Evolutionary conservation across 1,140 invertebrate species (phyloP), one percentile per base, ranked within the genome.

Genomic region (Papilio glaucus): DNA sequence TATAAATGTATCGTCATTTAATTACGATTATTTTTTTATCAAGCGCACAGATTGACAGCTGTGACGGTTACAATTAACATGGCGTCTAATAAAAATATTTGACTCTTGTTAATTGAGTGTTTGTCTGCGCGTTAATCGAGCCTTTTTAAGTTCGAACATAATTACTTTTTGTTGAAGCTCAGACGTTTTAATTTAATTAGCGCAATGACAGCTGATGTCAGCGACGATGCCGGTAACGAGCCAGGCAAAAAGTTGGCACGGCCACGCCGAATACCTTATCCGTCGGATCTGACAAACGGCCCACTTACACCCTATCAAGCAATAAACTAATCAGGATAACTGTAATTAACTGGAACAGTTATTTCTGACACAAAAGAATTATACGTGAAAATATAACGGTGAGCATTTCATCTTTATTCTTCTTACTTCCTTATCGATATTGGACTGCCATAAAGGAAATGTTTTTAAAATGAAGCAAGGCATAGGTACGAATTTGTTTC

Each of bases 271-370:
- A 72, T 38, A 68, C 77, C 71, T 77, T 80, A 82, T 86, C 79
- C 75, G 73, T 73, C 75, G 71, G 74, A 82, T 85, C 80, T 84
- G 81, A 85, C 78, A 72, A 74, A 70, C 78, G 84, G 79, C 87
- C 86, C 72, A 86, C 81, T 85, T 86, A 80, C 80, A 73, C 72
- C 57, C 68, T 68, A 81, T 78, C 74, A 84, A 79, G 75, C 73
- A 81, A 82, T 77, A 81, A 82, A 68, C 74, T 84, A 84, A 88
- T 87, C 81, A 85, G 85, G 80, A 81, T 85, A 79, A 77, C 83
- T 82, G 80, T 85, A 82, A 90, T 88, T 88, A 89, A 89, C 88
- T 88, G 86, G 88, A 81, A 88, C 82, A 83, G 82, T 85, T 89
- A 86, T 68, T 77, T 73, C 62, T 60, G 72, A 80, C 72, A 85